These are phyloP conservation scores for Crotophaga sulcirostris DNA, from an alignment of 2,113 vertebrate species.

Conservation along the genomic window DNA sequence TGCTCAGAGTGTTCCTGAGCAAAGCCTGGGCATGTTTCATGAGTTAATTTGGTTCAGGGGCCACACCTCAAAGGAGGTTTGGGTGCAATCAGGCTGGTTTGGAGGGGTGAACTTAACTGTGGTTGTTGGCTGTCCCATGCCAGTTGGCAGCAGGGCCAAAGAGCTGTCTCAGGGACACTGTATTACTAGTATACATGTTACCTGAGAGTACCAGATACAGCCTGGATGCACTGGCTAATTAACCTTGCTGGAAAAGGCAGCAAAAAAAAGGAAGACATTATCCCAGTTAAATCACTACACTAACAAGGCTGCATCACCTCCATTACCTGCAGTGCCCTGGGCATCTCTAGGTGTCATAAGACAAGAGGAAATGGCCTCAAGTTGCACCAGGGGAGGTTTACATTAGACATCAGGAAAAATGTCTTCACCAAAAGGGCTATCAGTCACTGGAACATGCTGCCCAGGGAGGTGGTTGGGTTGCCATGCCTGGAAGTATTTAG, in stretches of 20 bases:
- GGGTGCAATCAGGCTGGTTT: background rate
- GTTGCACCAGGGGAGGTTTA: no score
- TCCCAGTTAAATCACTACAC: background rate
- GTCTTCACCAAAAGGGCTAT: no score
- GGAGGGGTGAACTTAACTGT: background rate
- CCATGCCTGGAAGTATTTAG: no score
- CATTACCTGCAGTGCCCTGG: background rate
- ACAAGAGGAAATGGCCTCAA: background rate
- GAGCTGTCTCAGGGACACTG: background rate
- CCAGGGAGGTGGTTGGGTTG: no score
- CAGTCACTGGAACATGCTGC: no score
- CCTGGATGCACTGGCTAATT: background rate
- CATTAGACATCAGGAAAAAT: no score
- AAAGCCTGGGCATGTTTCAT: background rate
- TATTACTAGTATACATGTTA: rapidly evolving
- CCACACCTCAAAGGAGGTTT: background rate
- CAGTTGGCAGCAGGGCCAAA: background rate
- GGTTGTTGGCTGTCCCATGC: background rate
- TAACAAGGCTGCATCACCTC: background rate
- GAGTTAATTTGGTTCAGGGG: background rate
- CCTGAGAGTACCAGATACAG: background rate
- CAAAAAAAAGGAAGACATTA: background rate
- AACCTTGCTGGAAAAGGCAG: background rate
- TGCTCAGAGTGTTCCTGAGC: background rate
- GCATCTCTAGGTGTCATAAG: background rate